Base-by-base conservation (phyloP, 2,888 invertebrate species). In the Lottia gigantea region DNA sequence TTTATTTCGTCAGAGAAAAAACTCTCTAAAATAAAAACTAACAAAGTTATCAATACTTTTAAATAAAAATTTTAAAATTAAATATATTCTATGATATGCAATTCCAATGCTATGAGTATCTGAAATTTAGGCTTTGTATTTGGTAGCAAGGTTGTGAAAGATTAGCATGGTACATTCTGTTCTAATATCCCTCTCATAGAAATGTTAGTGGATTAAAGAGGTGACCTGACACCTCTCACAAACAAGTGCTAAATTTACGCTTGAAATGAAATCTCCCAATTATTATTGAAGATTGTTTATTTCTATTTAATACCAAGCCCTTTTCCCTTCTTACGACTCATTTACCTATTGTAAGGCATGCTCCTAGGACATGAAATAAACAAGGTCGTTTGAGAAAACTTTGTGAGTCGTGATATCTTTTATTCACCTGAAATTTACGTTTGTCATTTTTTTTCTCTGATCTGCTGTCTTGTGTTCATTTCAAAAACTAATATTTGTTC, bases 371-470 rank as follows among this genome's bases (percentile, higher is more conserved):
- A 55, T 23, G 55, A 55, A 55, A 55, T 55, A 55, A 55, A 55
- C 55, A 55, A 55, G 55, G 55, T 55, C 55, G 55, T 23, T 55
- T 55, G 19, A 55, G 55, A 55, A 55, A 23, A 55, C 55, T 55
- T 55, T 55, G 55, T 23, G 55, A 55, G 19, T 55, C 55, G 55
- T 55, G 55, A 55, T 55, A 40, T 55, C 55, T 55, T 55, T 55
- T 55, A 55, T 55, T 55, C 55, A 55, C 55, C 55, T 55, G 55
- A 55, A 49, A 55, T 55, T 55, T 55, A 55, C 55, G 55, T 55
- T 55, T 55, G 55, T 55, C 55, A 55, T 55, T 55, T 55, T n/a
- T n/a, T 55, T 55, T 55, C 55, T 55, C 19, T 55, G 55, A 55
- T 55, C 55, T 55, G 55, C 19, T 55, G 55, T 23, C 55, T 55